Conservation (phyloP, 2,888 invertebrate species). For the Parnassius apollo region DNA sequence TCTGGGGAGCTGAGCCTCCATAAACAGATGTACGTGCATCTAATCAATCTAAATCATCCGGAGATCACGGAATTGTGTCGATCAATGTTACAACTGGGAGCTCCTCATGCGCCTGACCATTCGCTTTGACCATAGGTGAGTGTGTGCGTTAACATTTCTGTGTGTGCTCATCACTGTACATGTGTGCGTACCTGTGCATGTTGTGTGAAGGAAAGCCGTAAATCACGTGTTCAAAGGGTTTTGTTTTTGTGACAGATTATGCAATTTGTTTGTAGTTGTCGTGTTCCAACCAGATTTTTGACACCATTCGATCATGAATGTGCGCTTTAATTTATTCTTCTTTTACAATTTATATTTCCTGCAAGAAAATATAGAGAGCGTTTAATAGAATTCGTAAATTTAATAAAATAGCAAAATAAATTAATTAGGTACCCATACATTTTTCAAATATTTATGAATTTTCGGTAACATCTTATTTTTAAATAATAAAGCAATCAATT, state of each 20-base stretch:
- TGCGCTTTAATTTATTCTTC: not conserved
- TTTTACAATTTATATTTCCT: too few relatives aligned
- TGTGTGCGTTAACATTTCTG: slow-evolving; percentile 35
- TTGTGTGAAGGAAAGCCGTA: slow-evolving; percentile 44
- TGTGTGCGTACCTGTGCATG: slow-evolving; percentile 37
- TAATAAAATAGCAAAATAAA: too few relatives aligned
- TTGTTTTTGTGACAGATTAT: slow-evolving; percentile 51
- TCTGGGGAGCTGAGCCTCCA: slow-evolving; percentile 94
- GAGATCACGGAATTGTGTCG: slow-evolving; percentile 85
- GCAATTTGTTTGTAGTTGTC: slow-evolving; percentile 50
- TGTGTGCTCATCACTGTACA: slow-evolving; percentile 28
- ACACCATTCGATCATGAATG: slow-evolving; percentile 5
- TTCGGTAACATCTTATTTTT: too few relatives aligned
- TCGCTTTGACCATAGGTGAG: slow-evolving; percentile 83
- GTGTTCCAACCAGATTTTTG: slow-evolving; percentile 31
- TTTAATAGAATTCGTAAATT: too few relatives aligned
- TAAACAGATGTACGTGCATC: slow-evolving; percentile 85
- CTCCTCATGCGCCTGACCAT: slow-evolving; percentile 82
- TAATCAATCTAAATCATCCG: slow-evolving; percentile 84
- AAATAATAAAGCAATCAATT: too few relatives aligned
- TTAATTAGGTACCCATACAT: too few relatives aligned
- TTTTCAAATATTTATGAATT: too few relatives aligned
- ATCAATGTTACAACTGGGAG: slow-evolving; percentile 82
- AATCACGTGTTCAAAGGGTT: slow-evolving; percentile 53
- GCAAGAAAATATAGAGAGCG: too few relatives aligned